phyloP scores from a whole-genome alignment of 2,113 vertebrate genomes.

The Aptenodytes forsteri region DNA sequence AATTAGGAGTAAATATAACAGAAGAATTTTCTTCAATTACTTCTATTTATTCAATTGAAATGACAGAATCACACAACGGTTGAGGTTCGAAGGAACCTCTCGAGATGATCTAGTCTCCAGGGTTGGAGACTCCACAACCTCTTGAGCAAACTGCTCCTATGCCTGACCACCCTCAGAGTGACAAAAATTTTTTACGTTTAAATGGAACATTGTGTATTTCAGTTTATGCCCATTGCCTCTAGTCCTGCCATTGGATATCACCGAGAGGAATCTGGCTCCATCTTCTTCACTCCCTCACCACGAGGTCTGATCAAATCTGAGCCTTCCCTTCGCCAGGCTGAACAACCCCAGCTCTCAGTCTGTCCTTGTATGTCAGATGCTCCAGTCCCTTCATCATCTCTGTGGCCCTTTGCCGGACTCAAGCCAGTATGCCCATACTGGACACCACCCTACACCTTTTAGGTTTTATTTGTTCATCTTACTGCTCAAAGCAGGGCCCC shows the following conservation, averaged over 20 bases:
- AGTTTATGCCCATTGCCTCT: background rate
- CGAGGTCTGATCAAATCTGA: background rate
- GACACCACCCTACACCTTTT: background rate
- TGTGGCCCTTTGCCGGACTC: background rate
- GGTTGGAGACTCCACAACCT: background rate
- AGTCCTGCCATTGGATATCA: background rate
- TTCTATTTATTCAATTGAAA: background rate
- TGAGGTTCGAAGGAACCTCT: background rate
- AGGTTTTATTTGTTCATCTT: background rate
- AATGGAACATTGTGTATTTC: background rate
- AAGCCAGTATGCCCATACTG: background rate
- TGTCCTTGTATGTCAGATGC: background rate
- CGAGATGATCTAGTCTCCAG: background rate
- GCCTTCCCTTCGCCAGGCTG: background rate
- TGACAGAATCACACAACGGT: background rate
- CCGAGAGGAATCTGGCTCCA: background rate
- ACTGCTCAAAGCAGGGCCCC: background rate
- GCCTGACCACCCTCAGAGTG: background rate
- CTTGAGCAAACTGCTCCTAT: background rate
- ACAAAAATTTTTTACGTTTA: background rate
- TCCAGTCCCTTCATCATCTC: background rate
- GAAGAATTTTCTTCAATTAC: background rate
- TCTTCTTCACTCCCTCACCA: background rate
- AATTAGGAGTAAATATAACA: background rate
- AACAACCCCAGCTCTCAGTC: background rate